Evolutionary conservation across 2,797 vertebrate species (phyloP).

Genomic region (Rhincodon typus): DNA sequence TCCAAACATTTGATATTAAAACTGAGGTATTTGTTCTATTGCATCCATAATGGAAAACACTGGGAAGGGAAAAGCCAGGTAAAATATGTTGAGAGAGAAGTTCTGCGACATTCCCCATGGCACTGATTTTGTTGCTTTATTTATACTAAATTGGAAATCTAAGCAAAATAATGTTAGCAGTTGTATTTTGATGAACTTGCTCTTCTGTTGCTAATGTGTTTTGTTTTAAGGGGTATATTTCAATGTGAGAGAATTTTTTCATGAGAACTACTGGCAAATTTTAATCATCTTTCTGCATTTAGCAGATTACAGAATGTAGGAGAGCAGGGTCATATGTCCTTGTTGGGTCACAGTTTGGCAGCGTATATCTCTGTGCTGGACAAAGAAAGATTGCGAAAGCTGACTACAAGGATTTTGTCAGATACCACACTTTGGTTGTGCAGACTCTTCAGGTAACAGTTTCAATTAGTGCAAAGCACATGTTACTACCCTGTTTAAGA

Average conservation of each 20-base stretch:
- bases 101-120: neutral
- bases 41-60: neutral
- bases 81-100: neutral
- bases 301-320: slow-evolving; percentile 79
- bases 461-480: neutral
- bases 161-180: neutral
- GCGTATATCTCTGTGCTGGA: slow-evolving; percentile 89
- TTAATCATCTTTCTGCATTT: slow-evolving; percentile 42
- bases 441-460: slow-evolving; percentile 85
- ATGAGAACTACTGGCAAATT: neutral
- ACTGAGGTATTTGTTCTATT: neutral
- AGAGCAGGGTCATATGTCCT: slow-evolving; percentile 88
- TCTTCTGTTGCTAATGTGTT: neutral
- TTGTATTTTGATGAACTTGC: slow-evolving; percentile 30
- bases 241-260: neutral
- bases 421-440: slow-evolving; percentile 94
- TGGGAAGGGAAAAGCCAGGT: neutral
- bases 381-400: slow-evolving; percentile 75
- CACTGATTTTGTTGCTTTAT: neutral
- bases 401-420: slow-evolving; percentile 86
- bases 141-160: neutral
- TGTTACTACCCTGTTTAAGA: neutral
- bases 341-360: slow-evolving; percentile 88
- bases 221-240: neutral
- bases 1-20: neutral